Evolutionary conservation across 2,113 vertebrate genomes (phyloP).

Genomic region (Holacanthus passer): DNA sequence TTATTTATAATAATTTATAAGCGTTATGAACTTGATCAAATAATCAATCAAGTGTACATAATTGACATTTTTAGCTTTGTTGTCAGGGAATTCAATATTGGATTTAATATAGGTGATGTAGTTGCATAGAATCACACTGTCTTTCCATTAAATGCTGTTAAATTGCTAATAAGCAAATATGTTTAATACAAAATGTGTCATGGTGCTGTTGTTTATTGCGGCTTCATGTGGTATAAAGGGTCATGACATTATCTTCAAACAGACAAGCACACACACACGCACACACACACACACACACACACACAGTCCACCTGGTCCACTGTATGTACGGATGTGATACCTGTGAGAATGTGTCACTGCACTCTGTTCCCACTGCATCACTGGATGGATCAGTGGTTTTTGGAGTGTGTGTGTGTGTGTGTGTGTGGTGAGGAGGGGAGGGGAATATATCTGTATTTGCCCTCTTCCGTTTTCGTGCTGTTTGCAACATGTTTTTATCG

Average conservation of each 20-base stretch:
- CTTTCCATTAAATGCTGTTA: not conserved
- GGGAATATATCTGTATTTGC: not conserved
- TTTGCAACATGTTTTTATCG: not conserved
- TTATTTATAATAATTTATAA: not conserved
- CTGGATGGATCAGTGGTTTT: constrained; percentile 50
- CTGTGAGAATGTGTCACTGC: constrained; percentile 83
- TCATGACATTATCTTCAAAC: not conserved
- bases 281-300: constrained; percentile 16
- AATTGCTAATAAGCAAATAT: constrained; percentile 26
- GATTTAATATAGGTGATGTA: not conserved
- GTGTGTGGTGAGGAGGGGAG: not conserved
- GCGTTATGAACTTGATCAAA: too few species aligned
- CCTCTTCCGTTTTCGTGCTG: not conserved
- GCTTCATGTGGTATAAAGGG: not conserved
- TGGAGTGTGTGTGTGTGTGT: not conserved
- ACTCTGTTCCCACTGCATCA: constrained; percentile 78
- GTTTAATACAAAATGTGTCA: not conserved
- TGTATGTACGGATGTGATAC: constrained; percentile 81
- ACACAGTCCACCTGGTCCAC: constrained; percentile 69
- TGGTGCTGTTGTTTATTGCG: not conserved
- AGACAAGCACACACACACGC: not conserved
- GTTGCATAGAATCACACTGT: not conserved
- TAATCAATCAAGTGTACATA: too few species aligned
- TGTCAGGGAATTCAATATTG: not conserved
- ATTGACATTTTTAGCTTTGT: not conserved